phyloP scores from a whole-genome alignment of 2,113 vertebrate species.

The Stigmatopora nigra region DNA sequence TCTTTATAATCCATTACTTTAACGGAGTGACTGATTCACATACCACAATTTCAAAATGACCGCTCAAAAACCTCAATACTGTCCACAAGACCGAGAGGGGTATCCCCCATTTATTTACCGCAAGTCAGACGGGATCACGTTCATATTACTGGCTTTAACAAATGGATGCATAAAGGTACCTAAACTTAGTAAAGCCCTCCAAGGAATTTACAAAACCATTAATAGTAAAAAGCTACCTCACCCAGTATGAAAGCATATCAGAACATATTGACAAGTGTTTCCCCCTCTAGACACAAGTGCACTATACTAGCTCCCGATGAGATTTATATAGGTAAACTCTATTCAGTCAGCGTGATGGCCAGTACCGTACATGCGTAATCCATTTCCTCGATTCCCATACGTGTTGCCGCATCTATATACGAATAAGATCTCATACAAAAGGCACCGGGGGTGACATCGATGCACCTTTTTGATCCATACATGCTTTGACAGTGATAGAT shows the following conservation, averaged over 20 bases:
- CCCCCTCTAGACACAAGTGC: background rate
- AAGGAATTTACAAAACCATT: background rate
- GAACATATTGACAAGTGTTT: background rate
- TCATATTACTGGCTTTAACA: background rate
- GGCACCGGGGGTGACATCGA: constrained; percentile 55
- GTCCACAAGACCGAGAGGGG: background rate
- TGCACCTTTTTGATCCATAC: constrained; percentile 59
- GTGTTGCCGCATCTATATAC: constrained; percentile 18
- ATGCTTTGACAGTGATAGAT: constrained; percentile 64
- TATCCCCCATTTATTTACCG: background rate
- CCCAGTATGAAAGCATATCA: background rate
- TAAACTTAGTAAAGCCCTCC: background rate
- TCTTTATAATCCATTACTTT: too few relatives aligned
- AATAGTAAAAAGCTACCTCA: background rate
- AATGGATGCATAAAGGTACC: background rate
- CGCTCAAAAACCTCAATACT: background rate
- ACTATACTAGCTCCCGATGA: background rate
- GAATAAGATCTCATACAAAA: constrained; percentile 3
- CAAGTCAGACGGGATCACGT: background rate
- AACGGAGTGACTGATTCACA: too few relatives aligned
- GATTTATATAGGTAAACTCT: background rate
- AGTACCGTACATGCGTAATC: constrained; percentile 1
- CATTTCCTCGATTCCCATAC: constrained; percentile 22
- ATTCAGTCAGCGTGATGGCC: background rate
- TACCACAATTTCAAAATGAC: background rate